Percentiles rank a stretch among this genome's conserved stretches.
phyloP scores from a whole-genome alignment of 1,140 invertebrate genomes.

The Cataglyphis hispanica region DNA sequence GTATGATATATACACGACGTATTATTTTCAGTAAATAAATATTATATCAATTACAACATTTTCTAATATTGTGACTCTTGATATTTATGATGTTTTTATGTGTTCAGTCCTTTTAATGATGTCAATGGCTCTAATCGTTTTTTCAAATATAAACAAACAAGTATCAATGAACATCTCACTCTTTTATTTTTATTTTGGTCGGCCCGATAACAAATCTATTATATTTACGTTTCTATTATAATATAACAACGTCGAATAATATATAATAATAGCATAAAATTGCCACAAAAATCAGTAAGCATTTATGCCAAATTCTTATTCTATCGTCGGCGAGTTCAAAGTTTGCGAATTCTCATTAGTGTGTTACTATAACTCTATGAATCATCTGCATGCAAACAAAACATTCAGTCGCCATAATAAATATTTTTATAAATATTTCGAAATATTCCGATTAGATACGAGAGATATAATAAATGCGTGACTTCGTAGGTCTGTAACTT shows the following conservation, averaged over 20 bases:
- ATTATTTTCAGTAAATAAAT: not conserved
- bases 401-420: not conserved
- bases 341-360: not conserved
- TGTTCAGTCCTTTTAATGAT: not conserved
- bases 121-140: not conserved
- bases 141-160: not conserved
- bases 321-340: not conserved
- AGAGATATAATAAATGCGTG: not conserved
- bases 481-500: not conserved
- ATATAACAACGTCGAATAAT: too few relatives aligned
- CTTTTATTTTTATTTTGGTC: not conserved
- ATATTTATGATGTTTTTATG: not conserved
- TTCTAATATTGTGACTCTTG: conserved; percentile 1
- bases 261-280: conserved; percentile 5
- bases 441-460: not conserved
- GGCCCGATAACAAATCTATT: not conserved
- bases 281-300: not conserved
- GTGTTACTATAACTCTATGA: not conserved
- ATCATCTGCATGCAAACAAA: conserved; percentile 15
- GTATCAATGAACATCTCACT: not conserved
- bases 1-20: not conserved
- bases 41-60: not conserved
- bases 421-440: too few relatives aligned
- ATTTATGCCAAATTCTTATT: conserved; percentile 2
- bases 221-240: not conserved